These are phyloP conservation scores for Mesorhabditis belari DNA, from an alignment of 2,888 invertebrate genomes.

Conservation along the genomic window DNA sequence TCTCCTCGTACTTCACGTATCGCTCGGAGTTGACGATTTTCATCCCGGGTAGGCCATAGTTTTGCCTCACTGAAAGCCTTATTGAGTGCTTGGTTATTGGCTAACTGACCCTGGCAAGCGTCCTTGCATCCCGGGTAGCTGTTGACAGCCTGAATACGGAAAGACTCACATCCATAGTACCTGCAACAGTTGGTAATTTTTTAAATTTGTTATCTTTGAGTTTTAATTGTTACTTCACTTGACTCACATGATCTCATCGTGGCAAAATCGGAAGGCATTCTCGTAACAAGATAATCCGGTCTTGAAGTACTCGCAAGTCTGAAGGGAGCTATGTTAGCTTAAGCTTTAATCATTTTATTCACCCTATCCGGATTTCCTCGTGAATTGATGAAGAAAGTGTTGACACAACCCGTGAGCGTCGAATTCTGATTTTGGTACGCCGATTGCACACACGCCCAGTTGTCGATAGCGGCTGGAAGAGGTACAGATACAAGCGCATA, in stretches of 20 bases:
- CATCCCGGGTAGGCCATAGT: no score
- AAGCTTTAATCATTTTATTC: background rate
- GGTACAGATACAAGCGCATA: no score
- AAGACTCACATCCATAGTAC: background rate
- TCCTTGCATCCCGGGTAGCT: background rate
- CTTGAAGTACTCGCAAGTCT: background rate
- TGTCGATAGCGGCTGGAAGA: background rate
- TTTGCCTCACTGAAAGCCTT: no score
- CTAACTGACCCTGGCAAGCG: background rate
- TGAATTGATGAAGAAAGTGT: background rate
- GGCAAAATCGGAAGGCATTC: background rate
- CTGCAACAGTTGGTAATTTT: background rate
- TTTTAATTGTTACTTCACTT: background rate
- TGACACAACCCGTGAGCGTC: background rate
- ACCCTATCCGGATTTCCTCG: background rate
- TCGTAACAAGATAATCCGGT: background rate
- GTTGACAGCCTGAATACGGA: background rate
- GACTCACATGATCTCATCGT: background rate
- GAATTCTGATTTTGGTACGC: background rate
- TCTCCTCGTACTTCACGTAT: background rate
- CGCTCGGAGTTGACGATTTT: background rate
- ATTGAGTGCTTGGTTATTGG: no score
- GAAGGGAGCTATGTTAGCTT: background rate
- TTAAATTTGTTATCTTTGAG: background rate
- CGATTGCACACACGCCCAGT: background rate